A percentile compares a stretch with the other conserved stretches of the same genome.
Conservation (phyloP, 64 coral and sea anemone genomes). For the Trachythela sp. region DNA sequence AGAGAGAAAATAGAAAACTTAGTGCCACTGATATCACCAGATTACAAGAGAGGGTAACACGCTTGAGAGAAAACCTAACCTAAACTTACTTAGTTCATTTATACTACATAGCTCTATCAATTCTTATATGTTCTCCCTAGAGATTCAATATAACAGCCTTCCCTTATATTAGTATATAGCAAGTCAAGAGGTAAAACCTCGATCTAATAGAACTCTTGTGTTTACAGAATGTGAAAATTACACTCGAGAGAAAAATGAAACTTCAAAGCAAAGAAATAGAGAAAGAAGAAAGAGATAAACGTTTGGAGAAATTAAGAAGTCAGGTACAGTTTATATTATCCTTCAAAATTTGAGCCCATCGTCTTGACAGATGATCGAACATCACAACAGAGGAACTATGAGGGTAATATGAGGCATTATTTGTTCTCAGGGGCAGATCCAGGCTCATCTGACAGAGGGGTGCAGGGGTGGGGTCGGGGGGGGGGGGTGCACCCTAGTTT, state of each 20-base stretch:
- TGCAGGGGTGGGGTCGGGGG: too few relatives aligned
- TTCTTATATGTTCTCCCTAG: too few relatives aligned
- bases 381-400: not conserved
- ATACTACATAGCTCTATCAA: too few relatives aligned
- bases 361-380: not conserved
- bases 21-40: constrained; percentile 55
- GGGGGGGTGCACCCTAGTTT: too few relatives aligned
- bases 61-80: too few relatives aligned
- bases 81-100: too few relatives aligned
- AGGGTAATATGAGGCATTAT: too few relatives aligned
- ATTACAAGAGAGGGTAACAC: constrained; percentile 73
- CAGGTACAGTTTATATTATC: constrained; percentile 34
- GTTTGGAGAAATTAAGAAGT: constrained; percentile 85
- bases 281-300: constrained; percentile 73
- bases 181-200: too few relatives aligned
- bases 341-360: not conserved
- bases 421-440: too few relatives aligned
- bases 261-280: constrained; percentile 60
- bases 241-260: constrained; percentile 59
- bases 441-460: too few relatives aligned
- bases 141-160: too few relatives aligned
- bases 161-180: too few relatives aligned
- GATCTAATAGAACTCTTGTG: not conserved
- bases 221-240: constrained; percentile 61
- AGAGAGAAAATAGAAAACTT: constrained; percentile 54